Percentiles rank a stretch among this genome's conserved stretches.
Conservation (phyloP, 2,888 invertebrate genomes). For the Himalopsyche kuldschensis region DNA sequence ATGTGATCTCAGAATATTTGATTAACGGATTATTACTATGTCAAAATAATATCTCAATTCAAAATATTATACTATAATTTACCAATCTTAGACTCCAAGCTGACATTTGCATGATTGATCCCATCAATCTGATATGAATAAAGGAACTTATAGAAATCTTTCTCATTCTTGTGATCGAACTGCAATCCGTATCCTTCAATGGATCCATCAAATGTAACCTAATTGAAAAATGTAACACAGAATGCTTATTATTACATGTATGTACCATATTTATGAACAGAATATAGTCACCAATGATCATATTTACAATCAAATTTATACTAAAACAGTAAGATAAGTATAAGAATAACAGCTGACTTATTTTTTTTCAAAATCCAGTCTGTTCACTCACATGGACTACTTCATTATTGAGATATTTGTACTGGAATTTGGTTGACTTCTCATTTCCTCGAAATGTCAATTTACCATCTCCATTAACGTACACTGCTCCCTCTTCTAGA, state of each 20-base stretch:
- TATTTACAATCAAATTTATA: too few species aligned
- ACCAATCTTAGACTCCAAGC: background rate
- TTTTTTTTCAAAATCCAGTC: too few species aligned
- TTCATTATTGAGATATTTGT: background rate
- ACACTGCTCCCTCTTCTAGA: background rate
- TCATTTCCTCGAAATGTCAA: background rate
- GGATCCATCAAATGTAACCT: background rate
- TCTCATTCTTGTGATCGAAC: background rate
- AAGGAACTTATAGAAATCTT: background rate
- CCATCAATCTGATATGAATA: background rate
- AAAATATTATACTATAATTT: background rate
- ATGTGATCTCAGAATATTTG: too few species aligned
- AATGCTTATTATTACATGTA: too few species aligned
- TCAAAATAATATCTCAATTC: too few species aligned
- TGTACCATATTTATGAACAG: too few species aligned
- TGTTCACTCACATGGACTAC: background rate
- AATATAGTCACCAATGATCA: too few species aligned
- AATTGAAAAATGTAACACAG: too few species aligned
- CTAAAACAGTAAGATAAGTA: too few species aligned
- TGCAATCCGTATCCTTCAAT: background rate
- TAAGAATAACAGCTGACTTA: too few species aligned
- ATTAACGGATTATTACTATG: too few species aligned
- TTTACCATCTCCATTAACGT: background rate
- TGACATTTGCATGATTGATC: background rate
- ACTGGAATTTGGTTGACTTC: background rate